Evolutionary conservation across 2,113 vertebrate species (phyloP).

Genomic region (Chrysochloris asiatica): DNA sequence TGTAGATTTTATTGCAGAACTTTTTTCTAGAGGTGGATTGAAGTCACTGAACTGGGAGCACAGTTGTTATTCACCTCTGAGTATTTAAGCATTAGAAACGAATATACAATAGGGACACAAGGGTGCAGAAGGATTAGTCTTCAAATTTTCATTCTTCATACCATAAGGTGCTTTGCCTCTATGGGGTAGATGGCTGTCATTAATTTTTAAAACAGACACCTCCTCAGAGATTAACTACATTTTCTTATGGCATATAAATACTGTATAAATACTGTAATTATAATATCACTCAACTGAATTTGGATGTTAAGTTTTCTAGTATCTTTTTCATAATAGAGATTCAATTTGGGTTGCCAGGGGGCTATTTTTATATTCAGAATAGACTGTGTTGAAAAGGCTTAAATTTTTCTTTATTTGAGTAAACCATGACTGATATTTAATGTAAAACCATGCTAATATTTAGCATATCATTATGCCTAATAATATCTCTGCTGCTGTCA

Average conservation of each 20-base stretch:
- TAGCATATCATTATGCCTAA: not conserved
- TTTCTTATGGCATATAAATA: not conserved
- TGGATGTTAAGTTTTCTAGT: not conserved
- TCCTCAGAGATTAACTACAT: not conserved
- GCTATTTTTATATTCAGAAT: conserved; percentile 32
- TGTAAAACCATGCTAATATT: not conserved
- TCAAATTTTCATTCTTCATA: accelerated
- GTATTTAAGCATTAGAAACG: not conserved
- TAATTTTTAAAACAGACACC: not conserved
- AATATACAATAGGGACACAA: not conserved
- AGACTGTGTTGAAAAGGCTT: conserved; percentile 17
- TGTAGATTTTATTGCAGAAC: not conserved
- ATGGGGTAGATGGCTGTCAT: not conserved
- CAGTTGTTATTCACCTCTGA: not conserved
- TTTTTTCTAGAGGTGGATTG: not conserved
- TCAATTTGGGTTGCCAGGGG: not conserved
- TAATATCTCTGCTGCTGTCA: not conserved
- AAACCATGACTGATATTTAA: too few relatives aligned
- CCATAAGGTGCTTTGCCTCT: not conserved
- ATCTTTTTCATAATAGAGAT: not conserved
- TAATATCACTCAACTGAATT: not conserved
- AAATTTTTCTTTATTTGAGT: not conserved
- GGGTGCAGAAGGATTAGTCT: not conserved
- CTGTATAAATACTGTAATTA: not conserved
- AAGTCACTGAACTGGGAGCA: not conserved